Percentiles rank a stretch among this genome's conserved stretches.
phyloP scores from a whole-genome alignment of 2,113 vertebrate species.

The Colossoma macropomum region DNA sequence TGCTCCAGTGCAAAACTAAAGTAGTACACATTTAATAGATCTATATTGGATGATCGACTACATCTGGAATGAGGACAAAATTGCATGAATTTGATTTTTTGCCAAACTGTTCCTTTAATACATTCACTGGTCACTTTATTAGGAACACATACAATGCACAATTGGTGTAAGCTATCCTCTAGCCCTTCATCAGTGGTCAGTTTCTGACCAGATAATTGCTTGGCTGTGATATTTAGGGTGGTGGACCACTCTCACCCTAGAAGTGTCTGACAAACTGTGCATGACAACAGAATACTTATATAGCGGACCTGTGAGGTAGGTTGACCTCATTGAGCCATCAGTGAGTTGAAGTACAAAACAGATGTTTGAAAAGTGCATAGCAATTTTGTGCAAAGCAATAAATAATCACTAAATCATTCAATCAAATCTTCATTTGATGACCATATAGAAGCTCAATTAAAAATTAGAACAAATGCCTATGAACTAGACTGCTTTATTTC shows the following conservation, averaged over 20 bases:
- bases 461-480: neutral
- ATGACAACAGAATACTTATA: neutral
- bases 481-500: neutral
- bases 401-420: neutral
- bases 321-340: neutral
- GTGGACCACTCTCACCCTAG: neutral
- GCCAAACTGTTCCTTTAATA: too few species aligned
- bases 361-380: too few species aligned
- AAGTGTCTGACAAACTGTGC: neutral
- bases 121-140: too few species aligned
- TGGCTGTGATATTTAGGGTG: neutral
- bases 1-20: too few species aligned
- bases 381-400: too few species aligned
- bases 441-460: neutral
- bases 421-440: neutral
- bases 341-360: neutral
- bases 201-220: too few species aligned
- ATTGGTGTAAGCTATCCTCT: neutral
- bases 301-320: neutral
- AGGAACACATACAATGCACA: neutral
- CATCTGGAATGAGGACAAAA: too few species aligned
- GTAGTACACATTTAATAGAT: too few species aligned
- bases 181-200: neutral
- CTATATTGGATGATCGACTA: too few species aligned
- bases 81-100: too few species aligned